Evolutionary conservation across 2,797 vertebrate species (phyloP).

Genomic region (Arnoldichthys spilopterus): DNA sequence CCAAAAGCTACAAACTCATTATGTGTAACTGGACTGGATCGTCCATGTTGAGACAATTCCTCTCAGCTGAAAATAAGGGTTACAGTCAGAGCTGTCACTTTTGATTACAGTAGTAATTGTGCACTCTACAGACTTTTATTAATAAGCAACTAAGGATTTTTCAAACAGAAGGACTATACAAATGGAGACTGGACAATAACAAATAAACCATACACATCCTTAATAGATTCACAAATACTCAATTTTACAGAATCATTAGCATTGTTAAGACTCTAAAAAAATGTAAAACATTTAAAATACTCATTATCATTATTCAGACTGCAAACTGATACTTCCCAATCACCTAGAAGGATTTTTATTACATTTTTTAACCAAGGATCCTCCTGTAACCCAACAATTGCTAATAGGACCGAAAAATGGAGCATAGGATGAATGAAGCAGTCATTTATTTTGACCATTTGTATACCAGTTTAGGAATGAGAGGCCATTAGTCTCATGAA

Average conservation of each 20-base stretch:
- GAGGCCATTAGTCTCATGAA: slow-evolving; percentile 41
- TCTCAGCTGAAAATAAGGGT: background rate
- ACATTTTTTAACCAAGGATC: no score
- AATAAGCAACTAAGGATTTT: background rate
- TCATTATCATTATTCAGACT: background rate
- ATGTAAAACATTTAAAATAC: no score
- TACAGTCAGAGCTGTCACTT: background rate
- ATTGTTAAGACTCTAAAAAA: no score
- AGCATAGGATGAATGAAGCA: slow-evolving; percentile 19
- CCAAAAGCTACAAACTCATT: slow-evolving; percentile 29
- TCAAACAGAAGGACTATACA: background rate
- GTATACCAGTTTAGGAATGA: slow-evolving; percentile 27
- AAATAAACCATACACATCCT: background rate
- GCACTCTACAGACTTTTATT: background rate
- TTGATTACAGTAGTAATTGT: background rate
- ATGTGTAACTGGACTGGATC: slow-evolving; percentile 3
- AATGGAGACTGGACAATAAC: background rate
- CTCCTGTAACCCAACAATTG: slow-evolving; percentile 26
- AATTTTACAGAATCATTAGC: no score
- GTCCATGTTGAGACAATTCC: background rate
- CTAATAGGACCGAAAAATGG: background rate
- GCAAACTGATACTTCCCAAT: background rate
- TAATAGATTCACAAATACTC: background rate
- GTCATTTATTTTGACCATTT: background rate
- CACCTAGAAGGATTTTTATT: no score